Conservation (phyloP, 2,113 vertebrate species). For the Halichoeres trimaculatus region DNA sequence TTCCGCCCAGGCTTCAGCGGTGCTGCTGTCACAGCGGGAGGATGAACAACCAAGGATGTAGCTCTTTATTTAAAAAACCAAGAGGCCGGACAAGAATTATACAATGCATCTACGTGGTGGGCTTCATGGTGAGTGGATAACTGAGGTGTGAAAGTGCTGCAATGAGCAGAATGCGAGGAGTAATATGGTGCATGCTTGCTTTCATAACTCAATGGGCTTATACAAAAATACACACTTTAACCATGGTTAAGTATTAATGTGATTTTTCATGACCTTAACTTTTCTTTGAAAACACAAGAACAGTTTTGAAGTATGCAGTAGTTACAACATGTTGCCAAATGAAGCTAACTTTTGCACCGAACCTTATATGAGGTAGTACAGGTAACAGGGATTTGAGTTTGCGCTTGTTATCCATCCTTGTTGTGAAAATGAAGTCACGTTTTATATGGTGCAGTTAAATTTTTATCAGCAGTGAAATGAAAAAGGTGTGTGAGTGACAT, state of each 20-base stretch:
- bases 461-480: background rate
- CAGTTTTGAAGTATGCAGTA: no score
- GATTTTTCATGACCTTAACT: no score
- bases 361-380: no score
- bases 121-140: constrained; percentile 84
- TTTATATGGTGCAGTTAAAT: background rate
- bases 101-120: constrained; percentile 83
- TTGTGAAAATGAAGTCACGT: background rate
- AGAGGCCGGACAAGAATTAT: constrained; percentile 71
- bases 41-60: constrained; percentile 79
- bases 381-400: no score
- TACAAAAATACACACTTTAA: background rate
- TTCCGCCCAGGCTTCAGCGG: constrained; percentile 65
- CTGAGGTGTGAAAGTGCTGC: background rate
- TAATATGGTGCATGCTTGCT: background rate
- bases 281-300: no score
- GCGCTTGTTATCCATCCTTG: no score
- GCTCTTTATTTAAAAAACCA: constrained; percentile 55
- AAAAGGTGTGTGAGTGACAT: background rate
- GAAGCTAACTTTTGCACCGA: no score
- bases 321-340: no score
- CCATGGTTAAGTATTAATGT: no score
- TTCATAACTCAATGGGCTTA: background rate
- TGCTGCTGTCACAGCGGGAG: constrained; percentile 64
- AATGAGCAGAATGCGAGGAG: background rate